phyloP scores from a whole-genome alignment of 2,113 vertebrate genomes.

The Willisornis vidua region DNA sequence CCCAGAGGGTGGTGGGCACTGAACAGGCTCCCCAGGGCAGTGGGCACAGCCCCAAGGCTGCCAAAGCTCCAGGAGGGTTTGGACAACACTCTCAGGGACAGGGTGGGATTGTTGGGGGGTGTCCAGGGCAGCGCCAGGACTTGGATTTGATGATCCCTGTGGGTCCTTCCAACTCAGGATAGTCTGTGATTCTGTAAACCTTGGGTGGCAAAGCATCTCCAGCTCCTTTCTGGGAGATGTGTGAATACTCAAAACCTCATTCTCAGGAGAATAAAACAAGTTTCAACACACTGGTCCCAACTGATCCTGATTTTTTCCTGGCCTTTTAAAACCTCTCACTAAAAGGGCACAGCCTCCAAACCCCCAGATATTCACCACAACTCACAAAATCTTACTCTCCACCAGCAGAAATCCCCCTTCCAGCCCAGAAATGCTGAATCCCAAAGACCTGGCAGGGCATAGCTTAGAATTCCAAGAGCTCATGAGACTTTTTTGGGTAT shows the following conservation, averaged over 20 bases:
- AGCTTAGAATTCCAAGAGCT: not conserved
- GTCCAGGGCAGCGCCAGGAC: not conserved
- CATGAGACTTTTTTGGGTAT: rapidly evolving
- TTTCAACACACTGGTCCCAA: not conserved
- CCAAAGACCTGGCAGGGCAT: rapidly evolving
- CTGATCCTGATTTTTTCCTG: too few species aligned
- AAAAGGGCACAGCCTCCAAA: not conserved
- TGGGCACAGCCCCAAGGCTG: not conserved
- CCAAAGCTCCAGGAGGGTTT: not conserved
- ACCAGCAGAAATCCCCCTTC: not conserved
- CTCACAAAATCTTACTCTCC: rapidly evolving
- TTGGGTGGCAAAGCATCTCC: not conserved
- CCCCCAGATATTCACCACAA: rapidly evolving
- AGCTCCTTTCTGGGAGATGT: rapidly evolving
- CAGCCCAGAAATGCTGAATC: rapidly evolving
- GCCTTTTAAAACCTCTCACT: not conserved
- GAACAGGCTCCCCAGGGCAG: not conserved
- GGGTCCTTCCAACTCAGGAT: not conserved
- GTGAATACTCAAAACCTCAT: not conserved
- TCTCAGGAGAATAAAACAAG: not conserved
- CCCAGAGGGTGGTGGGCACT: not conserved
- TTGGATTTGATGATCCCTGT: rapidly evolving
- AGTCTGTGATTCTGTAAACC: not conserved
- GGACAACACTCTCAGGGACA: not conserved
- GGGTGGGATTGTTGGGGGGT: not conserved